Evolutionary conservation across 2,888 invertebrate species (phyloP).

Genomic region (Archips crataeganus): DNA sequence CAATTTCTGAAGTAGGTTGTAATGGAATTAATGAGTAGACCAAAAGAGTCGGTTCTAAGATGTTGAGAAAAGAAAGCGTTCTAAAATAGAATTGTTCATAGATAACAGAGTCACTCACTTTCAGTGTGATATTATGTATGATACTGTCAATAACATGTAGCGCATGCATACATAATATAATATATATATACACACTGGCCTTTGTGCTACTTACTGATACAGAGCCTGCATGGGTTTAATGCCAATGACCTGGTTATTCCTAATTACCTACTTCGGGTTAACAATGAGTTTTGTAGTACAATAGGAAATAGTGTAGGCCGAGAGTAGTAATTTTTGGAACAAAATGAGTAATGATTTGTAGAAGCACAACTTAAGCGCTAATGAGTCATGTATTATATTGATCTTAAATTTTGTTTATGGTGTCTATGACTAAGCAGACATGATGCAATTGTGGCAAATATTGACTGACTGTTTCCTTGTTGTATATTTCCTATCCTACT

Average conservation of each 20-base stretch:
- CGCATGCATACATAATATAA: neutral
- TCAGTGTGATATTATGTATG: neutral
- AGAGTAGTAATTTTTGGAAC: neutral
- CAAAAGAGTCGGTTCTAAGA: too few species aligned
- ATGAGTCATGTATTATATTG: neutral
- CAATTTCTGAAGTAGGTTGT: neutral
- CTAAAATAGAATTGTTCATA: neutral
- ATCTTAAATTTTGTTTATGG: neutral
- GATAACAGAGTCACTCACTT: neutral
- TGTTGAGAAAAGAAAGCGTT: too few species aligned
- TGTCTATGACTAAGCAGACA: neutral
- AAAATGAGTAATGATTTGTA: neutral
- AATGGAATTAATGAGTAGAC: too few species aligned
- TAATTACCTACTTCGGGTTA: neutral
- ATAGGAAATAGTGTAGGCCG: neutral
- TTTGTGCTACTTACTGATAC: neutral
- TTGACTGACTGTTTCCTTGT: neutral
- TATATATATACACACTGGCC: too few species aligned
- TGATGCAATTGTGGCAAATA: slow-evolving; percentile 1
- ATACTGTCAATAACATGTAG: neutral
- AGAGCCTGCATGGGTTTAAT: neutral
- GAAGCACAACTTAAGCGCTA: neutral
- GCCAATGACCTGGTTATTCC: neutral
- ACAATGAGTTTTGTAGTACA: neutral
- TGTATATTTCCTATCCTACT: neutral